Evolutionary conservation across 2,113 vertebrate genomes (phyloP).

Genomic region (Motacilla alba): DNA sequence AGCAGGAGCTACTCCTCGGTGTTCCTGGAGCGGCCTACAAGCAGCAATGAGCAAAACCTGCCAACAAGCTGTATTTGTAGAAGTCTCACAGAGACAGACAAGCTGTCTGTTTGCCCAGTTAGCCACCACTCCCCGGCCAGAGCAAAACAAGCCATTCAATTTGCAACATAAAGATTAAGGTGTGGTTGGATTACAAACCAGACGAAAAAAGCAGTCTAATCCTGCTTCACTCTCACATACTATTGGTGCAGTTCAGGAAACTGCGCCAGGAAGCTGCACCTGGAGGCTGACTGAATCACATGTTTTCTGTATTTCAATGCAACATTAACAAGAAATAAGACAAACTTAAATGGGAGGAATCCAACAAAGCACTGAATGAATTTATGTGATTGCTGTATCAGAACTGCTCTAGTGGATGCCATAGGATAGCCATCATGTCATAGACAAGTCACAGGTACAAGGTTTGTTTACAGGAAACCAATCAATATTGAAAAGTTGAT

Average conservation of each 20-base stretch:
- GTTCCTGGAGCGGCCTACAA: not conserved
- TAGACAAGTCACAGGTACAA: not conserved
- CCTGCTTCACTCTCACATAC: not conserved
- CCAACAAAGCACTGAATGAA: not conserved
- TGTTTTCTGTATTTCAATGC: not conserved
- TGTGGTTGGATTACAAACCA: not conserved
- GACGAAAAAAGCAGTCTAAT: not conserved
- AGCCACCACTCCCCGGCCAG: not conserved
- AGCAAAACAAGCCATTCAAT: not conserved
- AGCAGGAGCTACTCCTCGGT: not conserved
- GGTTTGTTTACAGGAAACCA: not conserved
- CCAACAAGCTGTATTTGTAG: not conserved
- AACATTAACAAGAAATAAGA: not conserved
- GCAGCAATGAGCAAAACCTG: not conserved
- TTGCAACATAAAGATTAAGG: not conserved
- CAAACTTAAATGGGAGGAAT: not conserved
- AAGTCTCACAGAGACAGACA: not conserved
- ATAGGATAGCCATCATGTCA: not conserved
- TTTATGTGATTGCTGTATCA: not conserved
- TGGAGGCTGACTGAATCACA: not conserved
- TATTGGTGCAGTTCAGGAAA: not conserved
- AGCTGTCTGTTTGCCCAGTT: accelerated
- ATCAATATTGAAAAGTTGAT: not conserved
- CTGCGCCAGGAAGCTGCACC: not conserved
- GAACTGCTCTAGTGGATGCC: not conserved